phyloP scores from a whole-genome alignment of 2,888 invertebrate species.

The Leistus spinibarbis region DNA sequence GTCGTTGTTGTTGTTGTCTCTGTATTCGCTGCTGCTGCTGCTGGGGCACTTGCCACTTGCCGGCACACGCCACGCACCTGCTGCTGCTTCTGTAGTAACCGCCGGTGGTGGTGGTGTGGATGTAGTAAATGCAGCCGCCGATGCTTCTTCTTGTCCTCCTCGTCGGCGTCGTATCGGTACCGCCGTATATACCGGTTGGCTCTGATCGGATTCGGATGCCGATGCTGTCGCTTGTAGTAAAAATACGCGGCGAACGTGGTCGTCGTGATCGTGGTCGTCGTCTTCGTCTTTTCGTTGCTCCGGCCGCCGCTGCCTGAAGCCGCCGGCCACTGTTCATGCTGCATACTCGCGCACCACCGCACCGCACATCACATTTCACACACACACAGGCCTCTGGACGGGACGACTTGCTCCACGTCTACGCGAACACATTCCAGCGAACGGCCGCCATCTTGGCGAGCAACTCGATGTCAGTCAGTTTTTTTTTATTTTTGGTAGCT shows the following conservation, averaged over 20 bases:
- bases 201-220: conserved; percentile 3
- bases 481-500: conserved; percentile 50
- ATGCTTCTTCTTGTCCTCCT: neutral
- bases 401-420: conserved; percentile 24
- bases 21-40: conserved; percentile 22
- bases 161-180: neutral
- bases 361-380: conserved; percentile 44
- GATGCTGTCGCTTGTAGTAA: conserved; percentile 44
- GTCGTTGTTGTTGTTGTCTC: conserved; percentile 20
- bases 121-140: neutral
- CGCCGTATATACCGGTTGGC: neutral
- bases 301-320: conserved; percentile 59
- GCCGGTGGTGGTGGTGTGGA: neutral
- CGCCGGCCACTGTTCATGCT: conserved; percentile 61
- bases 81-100: neutral
- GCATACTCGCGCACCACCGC: conserved; percentile 48
- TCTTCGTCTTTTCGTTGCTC: conserved; percentile 54
- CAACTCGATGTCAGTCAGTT: conserved; percentile 39
- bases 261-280: conserved; percentile 40
- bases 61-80: conserved; percentile 58
- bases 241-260: conserved; percentile 52
- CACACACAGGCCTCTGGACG: conserved; percentile 8
- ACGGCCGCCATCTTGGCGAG: conserved; percentile 59
- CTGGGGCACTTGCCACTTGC: conserved; percentile 31
- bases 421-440: conserved; percentile 50